Evolutionary conservation across 2,888 invertebrate genomes (phyloP), one percentile per base, ranked within the genome.

Genomic region (Hololepta plana): DNA sequence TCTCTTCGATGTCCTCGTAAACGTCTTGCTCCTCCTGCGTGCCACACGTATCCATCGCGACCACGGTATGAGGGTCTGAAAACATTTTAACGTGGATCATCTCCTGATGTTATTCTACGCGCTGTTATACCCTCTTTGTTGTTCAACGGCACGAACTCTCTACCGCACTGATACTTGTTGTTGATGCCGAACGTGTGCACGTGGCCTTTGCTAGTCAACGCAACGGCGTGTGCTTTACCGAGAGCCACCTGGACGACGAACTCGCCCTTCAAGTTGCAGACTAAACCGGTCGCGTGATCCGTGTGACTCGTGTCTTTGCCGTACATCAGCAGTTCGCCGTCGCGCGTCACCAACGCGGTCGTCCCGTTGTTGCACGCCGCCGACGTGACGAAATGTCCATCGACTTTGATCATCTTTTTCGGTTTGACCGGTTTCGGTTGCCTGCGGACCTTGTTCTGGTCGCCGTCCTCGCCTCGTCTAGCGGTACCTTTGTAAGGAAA

Each of bases 111-210:
- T n/a, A n/a, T n/a, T n/a, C n/a, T n/a, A n/a, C n/a, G n/a, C n/a
- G n/a, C n/a, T n/a, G n/a, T n/a, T n/a, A 4, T 2, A 23, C 12
- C 8, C 13, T 3, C 8, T 12, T 7, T 15, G 6, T 23, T 17
- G 9, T 59, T 58, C 35, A 64, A 59, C n/a, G 56, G 49, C 19
- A 62, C 37, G 44, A 79, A 82, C 40, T 85, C 85, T 35, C 91
- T 61, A 3, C 96, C 96, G 55, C 96, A 96, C 48, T 96, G 96
- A 2, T 91, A 91, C 51, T 93, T 90, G 51, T 96, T 95, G 54
- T 96, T 96, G 33, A 95, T 80, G 4, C 96, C 96, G 53, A 95
- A 93, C 1, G 95, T 90, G 50, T 77, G 93, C 3, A 95, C 72
- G 39, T 80, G 75, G 0, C 96, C 96, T 46, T 80, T 80, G 38